phyloP scores from a whole-genome alignment of 2,888 invertebrate genomes.

The Amaurobius ferox region DNA sequence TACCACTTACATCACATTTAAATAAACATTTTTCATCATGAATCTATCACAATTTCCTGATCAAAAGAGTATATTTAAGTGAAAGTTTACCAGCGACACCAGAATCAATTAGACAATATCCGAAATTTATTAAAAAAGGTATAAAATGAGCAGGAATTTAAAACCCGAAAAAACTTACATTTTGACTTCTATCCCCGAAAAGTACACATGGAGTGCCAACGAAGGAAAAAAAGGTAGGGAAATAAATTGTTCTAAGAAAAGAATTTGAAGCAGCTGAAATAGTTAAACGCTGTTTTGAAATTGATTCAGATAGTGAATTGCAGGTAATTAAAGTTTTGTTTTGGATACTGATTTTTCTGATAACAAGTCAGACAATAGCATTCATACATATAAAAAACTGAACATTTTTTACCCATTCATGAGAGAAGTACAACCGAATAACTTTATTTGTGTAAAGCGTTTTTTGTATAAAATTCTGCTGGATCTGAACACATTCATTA shows the following conservation, averaged over 20 bases:
- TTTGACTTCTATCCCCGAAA: neutral
- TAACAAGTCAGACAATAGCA: neutral
- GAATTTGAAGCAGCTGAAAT: neutral
- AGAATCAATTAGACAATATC: neutral
- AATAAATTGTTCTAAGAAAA: neutral
- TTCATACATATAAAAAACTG: neutral
- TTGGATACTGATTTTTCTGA: neutral
- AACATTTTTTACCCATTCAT: neutral
- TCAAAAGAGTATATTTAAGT: neutral
- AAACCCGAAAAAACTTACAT: neutral
- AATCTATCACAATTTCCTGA: no score
- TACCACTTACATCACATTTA: no score
- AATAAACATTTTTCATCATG: no score
- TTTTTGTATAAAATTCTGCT: neutral
- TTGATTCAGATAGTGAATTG: neutral
- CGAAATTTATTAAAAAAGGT: neutral
- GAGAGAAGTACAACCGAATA: neutral
- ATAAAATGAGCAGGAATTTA: neutral
- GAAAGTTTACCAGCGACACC: neutral
- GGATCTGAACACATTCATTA: neutral
- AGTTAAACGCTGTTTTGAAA: neutral
- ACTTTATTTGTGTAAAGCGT: neutral
- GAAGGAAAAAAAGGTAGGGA: neutral
- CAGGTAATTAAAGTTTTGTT: no score
- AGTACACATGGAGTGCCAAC: neutral